Evolutionary conservation across 2,113 vertebrate species (phyloP), one percentile per base, ranked within the genome.

Genomic region (Zosterops borbonicus): DNA sequence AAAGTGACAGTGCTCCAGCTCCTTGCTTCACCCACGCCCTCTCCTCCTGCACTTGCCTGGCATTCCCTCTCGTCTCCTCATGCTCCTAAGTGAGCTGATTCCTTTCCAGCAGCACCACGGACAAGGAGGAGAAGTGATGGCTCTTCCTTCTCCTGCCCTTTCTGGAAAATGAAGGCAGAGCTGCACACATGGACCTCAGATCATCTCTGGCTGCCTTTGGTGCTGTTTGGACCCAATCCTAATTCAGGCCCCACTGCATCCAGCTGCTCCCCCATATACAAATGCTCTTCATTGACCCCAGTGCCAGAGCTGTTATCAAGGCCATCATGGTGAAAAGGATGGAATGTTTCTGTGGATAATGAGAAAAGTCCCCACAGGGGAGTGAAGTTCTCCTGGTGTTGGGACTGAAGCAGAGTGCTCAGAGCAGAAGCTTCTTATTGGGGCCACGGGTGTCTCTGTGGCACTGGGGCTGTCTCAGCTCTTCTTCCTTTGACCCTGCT

Each of bases 251-350:
- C 49, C 15, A 0, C 6, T 74, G 64, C 52, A 64, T 9, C 35
- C 79, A 21, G 0, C 2, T 64, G 49, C 49, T 87, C n/a, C 68
- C 50, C 31, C 2, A 1, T 31, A 8, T 3, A 14, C 0, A 21
- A 59, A n/a, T 1, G 1, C 4, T 77, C n/a, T 22, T 62, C 23
- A 22, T 42, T 53, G 20, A 11, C 20, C 59, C 60, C 70, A 14
- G 67, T 31, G 25, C 35, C 42, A 74, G 68, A 31, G 63, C 12
- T 41, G 28, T 9, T 35, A 35, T 6, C 2, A 8, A 85, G 71
- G 67, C 29, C 42, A 56, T 28, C 11, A 4, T 2, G 33, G 25
- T 9, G 16, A 39, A 89, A 76, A 58, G 23, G 28, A n/a, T 5
- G 14, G 31, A 21, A 39, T 39, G 12, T 62, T 94, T 78, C 63